Evolutionary conservation across 1,140 invertebrate species (phyloP), one percentile per base, ranked within the genome.

Genomic region (Pinna nobilis): DNA sequence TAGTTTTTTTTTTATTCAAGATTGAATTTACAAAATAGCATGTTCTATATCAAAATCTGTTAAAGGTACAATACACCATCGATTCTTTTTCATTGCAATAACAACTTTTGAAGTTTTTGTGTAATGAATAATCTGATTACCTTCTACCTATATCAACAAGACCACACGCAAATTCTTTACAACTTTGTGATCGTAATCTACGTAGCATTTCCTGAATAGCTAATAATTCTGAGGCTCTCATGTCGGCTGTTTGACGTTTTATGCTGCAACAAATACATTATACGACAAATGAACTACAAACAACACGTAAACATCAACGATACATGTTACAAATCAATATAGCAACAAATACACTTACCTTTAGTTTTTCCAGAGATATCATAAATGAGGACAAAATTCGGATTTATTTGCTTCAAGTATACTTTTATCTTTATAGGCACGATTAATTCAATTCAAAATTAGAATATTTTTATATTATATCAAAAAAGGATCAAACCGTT

Each of bases 191-290:
- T 9, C 23, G n/a, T 41, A 63, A 41, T 63, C 39, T 63, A 35
- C 44, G 28, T 32, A 63, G 39, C 37, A 63, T 63, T 63, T 63
- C 39, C 13, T 25, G 6, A 7, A 63, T 25, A 25, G 59, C 59
- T 23, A 37, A 37, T 41, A 63, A 44, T 63, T 63, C 59, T 44
- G 59, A 41, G 28, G 39, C 33, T 63, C 59, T 63, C 59, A 63
- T 63, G 18, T 63, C 59, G 18, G 59, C 59, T 15, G 59, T 63
- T 35, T 63, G 59, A 23, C 59, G 59, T 63, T 63, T 63, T n/a
- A 25, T 41, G 44, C 59, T 63, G 59, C 30, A 63, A 63, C 33
- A 35, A 33, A 59, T 33, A 59, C 37, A 1, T 30, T 53, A 33
- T 33, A 35, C 9, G 23, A 59, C 55, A 35, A 59, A 33, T n/a